Percentiles rank a stretch among this genome's conserved stretches.
These are phyloP conservation scores for Netelia virgata DNA, from an alignment of 2,888 invertebrate genomes.

Conservation along the genomic window DNA sequence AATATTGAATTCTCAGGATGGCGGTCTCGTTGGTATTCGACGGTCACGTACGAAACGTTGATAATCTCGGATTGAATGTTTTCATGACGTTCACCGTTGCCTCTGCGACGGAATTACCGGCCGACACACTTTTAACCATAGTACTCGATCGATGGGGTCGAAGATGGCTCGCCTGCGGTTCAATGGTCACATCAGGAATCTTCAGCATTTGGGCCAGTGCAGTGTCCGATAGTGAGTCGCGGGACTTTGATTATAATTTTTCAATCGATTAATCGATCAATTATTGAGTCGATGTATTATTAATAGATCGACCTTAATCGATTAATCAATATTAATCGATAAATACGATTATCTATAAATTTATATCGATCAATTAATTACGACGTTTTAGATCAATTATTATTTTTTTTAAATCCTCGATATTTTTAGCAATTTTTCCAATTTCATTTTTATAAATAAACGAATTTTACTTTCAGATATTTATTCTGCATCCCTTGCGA, in stretches of 20 bases:
- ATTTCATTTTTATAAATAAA: background rate
- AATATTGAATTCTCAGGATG: constrained; percentile 86
- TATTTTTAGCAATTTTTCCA: background rate
- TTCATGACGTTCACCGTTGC: constrained; percentile 95
- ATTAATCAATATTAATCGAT: background rate
- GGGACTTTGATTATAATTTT: background rate
- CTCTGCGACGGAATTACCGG: constrained; percentile 93
- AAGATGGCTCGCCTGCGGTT: constrained; percentile 93
- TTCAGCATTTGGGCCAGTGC: constrained; percentile 92
- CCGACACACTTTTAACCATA: constrained; percentile 92
- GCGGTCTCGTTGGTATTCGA: constrained; percentile 95
- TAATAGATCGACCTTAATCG: too few species aligned
- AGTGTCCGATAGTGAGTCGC: constrained; percentile 89
- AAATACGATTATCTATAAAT: too few species aligned
- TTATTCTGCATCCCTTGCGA: constrained; percentile 91
- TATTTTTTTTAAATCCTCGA: background rate
- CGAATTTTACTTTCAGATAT: constrained; percentile 86
- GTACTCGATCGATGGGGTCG: constrained; percentile 93
- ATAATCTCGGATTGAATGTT: constrained; percentile 92
- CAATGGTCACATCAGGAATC: constrained; percentile 92
- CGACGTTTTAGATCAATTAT: background rate
- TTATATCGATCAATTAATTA: too few species aligned
- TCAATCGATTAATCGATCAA: background rate
- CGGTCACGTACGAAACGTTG: constrained; percentile 95
- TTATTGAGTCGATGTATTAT: too few species aligned